Base-by-base conservation (phyloP, 2,888 invertebrate genomes). In the Ectemnius lituratus region DNA sequence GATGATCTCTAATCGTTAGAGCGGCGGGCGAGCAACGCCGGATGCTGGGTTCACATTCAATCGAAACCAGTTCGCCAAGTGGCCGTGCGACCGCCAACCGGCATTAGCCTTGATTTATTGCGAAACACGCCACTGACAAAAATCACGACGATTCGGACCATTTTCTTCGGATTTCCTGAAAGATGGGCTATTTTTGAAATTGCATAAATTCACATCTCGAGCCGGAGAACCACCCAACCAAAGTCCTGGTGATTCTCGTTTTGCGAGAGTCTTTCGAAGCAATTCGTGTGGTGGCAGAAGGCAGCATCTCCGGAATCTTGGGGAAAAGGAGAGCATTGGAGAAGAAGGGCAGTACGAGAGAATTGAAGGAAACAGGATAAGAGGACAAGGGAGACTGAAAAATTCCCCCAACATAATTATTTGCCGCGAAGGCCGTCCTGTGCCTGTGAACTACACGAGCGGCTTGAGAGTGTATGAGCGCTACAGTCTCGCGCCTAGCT, bases 371-470 rank as follows among this genome's bases (percentile, higher is more conserved):
- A 61, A 57, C 62, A 27, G 46, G 37, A 37, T 37, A 37, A 61
- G 52, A 59, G 47, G 62, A 46, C 61, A 28, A 70, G 57, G 49
- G 73, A 70, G 79, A 78, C 77, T 82, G 81, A 86, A 88, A 87
- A 86, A 85, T 87, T 78, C 82, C 72, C 83, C 37, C 37, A 84
- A 85, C 86, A 83, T 87, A 87, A 89, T 89, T 88, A 88, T 88
- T 87, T 84, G 83, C 84, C 84, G 82, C 86, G 88, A 88, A 88
- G 88, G 88, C 82, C 88, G 83, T 85, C 84, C 82, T 86, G 85
- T 83, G 87, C 85, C 81, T 86, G 86, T 84, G 87, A 84, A 87
- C 87, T 87, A 84, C 84, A 80, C 75, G 70, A 67, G 52, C 60
- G 65, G 75, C 73, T 68, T 75, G 75, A 45, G 75, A 66, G 71